Conservation (phyloP, 2,797 vertebrate species). For the Hypotaenidia philippensis region DNA sequence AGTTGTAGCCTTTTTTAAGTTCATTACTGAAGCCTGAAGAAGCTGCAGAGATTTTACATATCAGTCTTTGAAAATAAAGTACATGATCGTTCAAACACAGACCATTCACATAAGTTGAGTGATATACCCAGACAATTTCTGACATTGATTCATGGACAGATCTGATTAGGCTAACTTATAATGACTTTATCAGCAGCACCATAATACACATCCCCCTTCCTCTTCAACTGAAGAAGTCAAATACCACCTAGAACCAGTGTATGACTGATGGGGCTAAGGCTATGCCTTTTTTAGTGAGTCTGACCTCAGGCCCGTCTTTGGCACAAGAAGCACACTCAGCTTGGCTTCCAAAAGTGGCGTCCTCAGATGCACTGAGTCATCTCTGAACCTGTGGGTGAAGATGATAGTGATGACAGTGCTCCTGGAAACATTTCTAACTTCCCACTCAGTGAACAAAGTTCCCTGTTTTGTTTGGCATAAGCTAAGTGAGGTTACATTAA, state of each 20-base stretch:
- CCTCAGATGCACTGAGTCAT: slow-evolving; percentile 29
- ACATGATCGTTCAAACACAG: not conserved
- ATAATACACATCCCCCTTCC: not conserved
- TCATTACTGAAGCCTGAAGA: not conserved
- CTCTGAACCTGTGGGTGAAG: slow-evolving; percentile 35
- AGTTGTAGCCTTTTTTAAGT: not conserved
- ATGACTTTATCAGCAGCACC: not conserved
- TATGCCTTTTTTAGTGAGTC: not conserved
- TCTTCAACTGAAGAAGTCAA: not conserved
- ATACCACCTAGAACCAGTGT: not conserved
- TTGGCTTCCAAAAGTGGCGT: slow-evolving; percentile 23
- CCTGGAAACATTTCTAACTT: slow-evolving; percentile 24
- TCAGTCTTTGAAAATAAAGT: not conserved
- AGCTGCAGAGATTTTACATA: not conserved
- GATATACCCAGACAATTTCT: not conserved
- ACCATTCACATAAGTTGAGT: not conserved
- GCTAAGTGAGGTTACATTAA: not conserved
- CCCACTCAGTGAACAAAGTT: slow-evolving; percentile 20
- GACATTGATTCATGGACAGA: not conserved
- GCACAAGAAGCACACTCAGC: not conserved
- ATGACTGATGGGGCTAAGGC: not conserved
- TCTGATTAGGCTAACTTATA: not conserved
- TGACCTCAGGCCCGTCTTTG: not conserved
- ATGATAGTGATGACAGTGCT: slow-evolving; percentile 21
- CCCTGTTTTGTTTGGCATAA: not conserved